Evolutionary conservation across 2,888 invertebrate species (phyloP), one percentile per base, ranked within the genome.

Genomic region (Rhagium mordax): DNA sequence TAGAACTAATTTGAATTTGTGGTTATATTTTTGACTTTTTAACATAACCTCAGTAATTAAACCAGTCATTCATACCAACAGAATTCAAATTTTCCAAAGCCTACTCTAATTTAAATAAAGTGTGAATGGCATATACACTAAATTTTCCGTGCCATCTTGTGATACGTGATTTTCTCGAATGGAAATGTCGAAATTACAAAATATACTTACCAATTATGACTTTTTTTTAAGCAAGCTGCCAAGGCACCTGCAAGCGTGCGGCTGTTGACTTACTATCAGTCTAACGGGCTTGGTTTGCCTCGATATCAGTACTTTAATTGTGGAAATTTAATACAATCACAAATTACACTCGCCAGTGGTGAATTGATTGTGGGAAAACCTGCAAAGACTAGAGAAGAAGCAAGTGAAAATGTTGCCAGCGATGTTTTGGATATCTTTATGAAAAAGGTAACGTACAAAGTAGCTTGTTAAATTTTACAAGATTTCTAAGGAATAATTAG

Each of bases 321-420:
- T 3, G 83, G 85, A 15, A 85, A 86, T 57, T 74, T 82, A 16
- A 82, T 87, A 15, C 84, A 82, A 57, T 89, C 90, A 0, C 88
- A 88, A 74, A 88, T 92, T 27, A 84, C 86, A 1, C 77, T 92
- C 47, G 88, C 89, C 0, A 88, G 89, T 77, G 88, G 88, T 24
- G 83, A 87, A 29, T 77, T 87, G 13, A 89, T 90, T 71, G 84
- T 86, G 41, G 90, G 91, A 7, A 88, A 89, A 4, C 84, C 87
- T 29, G 88, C 88, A n/a, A 61, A 78, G 3, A 87, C 85, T 24
- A 87, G 87, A 68, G 89, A 89, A 64, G 88, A 89, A 74, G 92
- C 90, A 1, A 87, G 88, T 4, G 90, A 89, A 76, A 88, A 83
- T 74, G 89, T 87, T 1, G 90, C 90, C 0, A 83, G 82, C 16